Evolutionary conservation across 2,888 invertebrate genomes (phyloP).

Genomic region (Ichneumoninae sp.): DNA sequence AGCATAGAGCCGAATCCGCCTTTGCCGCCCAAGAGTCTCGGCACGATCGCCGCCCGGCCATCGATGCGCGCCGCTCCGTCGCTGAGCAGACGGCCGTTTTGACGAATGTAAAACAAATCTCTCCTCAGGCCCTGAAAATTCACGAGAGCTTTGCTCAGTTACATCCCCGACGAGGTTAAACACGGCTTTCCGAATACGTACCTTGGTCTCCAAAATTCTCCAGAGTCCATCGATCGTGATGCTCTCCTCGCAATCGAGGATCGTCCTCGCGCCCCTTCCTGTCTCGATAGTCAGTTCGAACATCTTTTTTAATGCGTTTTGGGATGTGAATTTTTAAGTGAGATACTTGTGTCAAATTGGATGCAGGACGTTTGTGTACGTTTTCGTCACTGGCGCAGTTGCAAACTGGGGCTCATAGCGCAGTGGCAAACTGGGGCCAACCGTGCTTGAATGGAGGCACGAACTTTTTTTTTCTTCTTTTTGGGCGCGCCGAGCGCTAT

Average conservation of each 20-base stretch:
- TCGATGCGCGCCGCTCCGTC: slow-evolving; percentile 79
- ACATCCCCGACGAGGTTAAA: slow-evolving; percentile 34
- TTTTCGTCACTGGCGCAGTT: neutral
- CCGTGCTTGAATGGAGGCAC: neutral
- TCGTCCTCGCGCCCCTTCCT: slow-evolving; percentile 39
- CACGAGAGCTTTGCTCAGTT: neutral
- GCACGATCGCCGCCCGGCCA: slow-evolving; percentile 85
- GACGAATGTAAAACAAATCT: slow-evolving; percentile 85
- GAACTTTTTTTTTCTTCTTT: neutral
- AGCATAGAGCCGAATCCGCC: slow-evolving; percentile 99
- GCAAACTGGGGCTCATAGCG: neutral
- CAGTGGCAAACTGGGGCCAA: neutral
- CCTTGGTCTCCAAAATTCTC: slow-evolving; percentile 58
- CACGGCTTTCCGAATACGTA: slow-evolving; percentile 32
- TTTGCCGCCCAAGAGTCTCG: slow-evolving; percentile 92
- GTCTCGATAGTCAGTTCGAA: slow-evolving; percentile 61
- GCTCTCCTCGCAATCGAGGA: slow-evolving; percentile 49
- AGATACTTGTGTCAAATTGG: neutral
- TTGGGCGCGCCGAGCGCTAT: neutral
- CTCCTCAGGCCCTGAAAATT: slow-evolving; percentile 79
- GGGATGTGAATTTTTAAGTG: neutral
- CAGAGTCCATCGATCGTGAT: slow-evolving; percentile 49
- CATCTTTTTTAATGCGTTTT: slow-evolving; percentile 48
- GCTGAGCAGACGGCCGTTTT: slow-evolving; percentile 86
- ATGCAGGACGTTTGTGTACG: slow-evolving; percentile 11